phyloP scores from a whole-genome alignment of 2,888 invertebrate genomes.

The Pimpla rufipes region DNA sequence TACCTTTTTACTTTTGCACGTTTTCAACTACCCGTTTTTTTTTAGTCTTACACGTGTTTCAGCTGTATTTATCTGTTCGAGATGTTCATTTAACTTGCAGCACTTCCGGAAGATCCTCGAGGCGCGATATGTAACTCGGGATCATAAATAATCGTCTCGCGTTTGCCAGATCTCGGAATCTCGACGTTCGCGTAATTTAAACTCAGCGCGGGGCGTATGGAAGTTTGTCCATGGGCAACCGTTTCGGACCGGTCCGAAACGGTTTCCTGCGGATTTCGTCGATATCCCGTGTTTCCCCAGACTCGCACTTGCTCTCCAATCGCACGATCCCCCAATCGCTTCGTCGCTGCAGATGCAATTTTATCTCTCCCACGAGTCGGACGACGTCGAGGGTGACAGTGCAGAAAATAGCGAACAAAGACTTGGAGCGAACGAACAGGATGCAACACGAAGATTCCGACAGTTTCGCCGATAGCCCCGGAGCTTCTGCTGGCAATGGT shows the following conservation, averaged over 20 bases:
- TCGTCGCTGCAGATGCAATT: constrained; percentile 55
- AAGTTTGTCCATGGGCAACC: too few relatives aligned
- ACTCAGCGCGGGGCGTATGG: too few relatives aligned
- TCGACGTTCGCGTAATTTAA: too few relatives aligned
- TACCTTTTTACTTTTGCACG: too few relatives aligned
- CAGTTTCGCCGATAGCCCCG: not conserved
- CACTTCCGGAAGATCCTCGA: too few relatives aligned
- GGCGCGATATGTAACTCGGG: too few relatives aligned
- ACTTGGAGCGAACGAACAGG: not conserved
- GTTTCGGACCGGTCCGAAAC: constrained; percentile 7
- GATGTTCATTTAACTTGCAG: too few relatives aligned
- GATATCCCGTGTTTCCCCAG: not conserved
- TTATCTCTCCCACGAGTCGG: constrained; percentile 32
- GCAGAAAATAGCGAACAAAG: constrained; percentile 33
- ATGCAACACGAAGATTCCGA: not conserved
- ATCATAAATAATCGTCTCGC: too few relatives aligned
- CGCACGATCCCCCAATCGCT: constrained; percentile 51
- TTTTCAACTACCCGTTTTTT: too few relatives aligned
- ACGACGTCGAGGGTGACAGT: constrained; percentile 15
- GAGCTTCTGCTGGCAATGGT: not conserved
- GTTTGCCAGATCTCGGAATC: too few relatives aligned
- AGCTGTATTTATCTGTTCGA: too few relatives aligned
- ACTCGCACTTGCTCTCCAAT: constrained; percentile 35
- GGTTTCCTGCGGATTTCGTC: not conserved
- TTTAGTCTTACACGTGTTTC: too few relatives aligned